Evolutionary conservation across 2,113 vertebrate species (phyloP).

Genomic region (Ursus arctos): DNA sequence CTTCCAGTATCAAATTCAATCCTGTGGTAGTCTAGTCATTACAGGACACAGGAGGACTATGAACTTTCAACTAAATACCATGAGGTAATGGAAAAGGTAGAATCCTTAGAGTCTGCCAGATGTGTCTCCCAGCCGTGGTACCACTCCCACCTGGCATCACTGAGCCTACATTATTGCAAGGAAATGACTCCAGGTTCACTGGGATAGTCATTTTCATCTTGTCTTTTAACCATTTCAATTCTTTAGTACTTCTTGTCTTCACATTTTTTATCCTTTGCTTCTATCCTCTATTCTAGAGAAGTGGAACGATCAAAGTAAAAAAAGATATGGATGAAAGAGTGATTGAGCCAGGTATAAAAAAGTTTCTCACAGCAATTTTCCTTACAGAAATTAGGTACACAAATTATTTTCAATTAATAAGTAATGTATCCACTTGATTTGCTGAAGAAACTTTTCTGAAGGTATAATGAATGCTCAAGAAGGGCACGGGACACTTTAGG

Average conservation of each 20-base stretch:
- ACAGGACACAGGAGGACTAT: neutral
- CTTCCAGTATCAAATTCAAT: neutral
- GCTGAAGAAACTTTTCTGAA: neutral
- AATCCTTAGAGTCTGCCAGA: neutral
- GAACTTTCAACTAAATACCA: neutral
- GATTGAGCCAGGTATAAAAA: neutral
- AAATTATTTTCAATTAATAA: neutral
- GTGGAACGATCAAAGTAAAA: neutral
- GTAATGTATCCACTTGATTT: neutral
- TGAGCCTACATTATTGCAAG: neutral
- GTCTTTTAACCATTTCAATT: neutral
- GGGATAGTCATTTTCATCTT: neutral
- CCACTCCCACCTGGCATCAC: neutral
- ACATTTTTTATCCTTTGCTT: neutral
- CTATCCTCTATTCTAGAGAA: neutral
- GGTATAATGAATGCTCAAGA: neutral
- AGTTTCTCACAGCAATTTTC: neutral
- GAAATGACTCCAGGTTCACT: neutral
- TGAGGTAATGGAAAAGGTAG: neutral
- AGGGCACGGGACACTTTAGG: neutral
- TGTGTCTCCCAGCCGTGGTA: neutral
- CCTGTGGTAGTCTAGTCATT: neutral
- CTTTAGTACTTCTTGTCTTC: neutral
- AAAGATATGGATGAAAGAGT: neutral
- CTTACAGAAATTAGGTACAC: neutral